Conservation (phyloP, 2,797 vertebrate genomes). For the Peromyscus nudipes region DNA sequence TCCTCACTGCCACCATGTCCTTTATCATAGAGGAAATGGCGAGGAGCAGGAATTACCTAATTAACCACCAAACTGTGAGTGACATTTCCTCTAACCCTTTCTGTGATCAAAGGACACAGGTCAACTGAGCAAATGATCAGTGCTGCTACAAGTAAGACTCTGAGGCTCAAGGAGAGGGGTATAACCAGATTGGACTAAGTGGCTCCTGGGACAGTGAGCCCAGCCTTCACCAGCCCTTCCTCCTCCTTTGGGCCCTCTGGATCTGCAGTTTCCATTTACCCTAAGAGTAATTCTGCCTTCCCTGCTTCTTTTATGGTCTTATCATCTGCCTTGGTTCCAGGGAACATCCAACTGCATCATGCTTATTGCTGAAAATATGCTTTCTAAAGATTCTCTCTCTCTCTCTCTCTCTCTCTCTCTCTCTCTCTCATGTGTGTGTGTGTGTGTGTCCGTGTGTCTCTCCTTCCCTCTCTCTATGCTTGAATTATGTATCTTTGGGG, state of each 20-base stretch:
- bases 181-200: not conserved
- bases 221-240: not conserved
- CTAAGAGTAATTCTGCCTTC: too few species aligned
- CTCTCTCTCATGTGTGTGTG: too few species aligned
- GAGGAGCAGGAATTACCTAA: not conserved
- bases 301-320: accelerated
- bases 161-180: not conserved
- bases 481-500: not conserved
- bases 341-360: not conserved
- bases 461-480: not conserved
- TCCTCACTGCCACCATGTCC: not conserved
- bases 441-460: not conserved
- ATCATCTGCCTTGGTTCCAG: not conserved
- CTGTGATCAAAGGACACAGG: not conserved
- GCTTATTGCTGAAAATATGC: not conserved
- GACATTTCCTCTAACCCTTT: not conserved
- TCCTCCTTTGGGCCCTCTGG: not conserved
- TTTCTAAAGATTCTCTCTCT: not conserved
- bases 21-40: not conserved
- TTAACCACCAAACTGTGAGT: not conserved
- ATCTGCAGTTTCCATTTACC: not conserved
- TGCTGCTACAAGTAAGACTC: not conserved
- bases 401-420: not conserved
- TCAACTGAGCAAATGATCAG: not conserved
- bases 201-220: not conserved